Base-by-base conservation (phyloP, 1,140 invertebrate genomes). In the Bombus polaris region DNA sequence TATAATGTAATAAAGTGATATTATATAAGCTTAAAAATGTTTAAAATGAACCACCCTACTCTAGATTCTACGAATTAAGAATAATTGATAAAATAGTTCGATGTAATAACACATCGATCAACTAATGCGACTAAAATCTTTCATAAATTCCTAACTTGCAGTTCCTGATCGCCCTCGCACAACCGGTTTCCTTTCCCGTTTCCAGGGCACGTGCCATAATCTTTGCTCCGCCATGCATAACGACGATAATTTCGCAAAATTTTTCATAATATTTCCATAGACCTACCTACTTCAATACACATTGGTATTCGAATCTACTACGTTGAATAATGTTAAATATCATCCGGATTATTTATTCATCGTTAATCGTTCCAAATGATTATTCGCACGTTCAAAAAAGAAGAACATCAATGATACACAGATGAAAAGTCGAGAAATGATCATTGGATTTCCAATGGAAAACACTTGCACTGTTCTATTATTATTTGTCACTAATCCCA, bases 171-270 rank as follows among this genome's bases (percentile, higher is more conserved):
- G 66, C 62, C 66, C 71, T 77, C 76, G 35, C 57, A 70, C 77
- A 81, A 90, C 88, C 71, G 86, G 89, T 90, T 90, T 70, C 71
- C 68, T 72, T 74, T 84, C 62, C 28, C 66, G 68, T 83, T 89
- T 53, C 70, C 57, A 72, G 79, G 82, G 83, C 88, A 90, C 86
- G 89, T 90, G 86, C 87, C 83, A 80, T 74, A 82, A 90, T 90
- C 84, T 65, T 35, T 68, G 82, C 39, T 82, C 66, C 71, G 72
- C 62, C 86, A 66, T 83, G 89, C 89, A 62, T 90, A 66, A 86
- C 88, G 62, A 71, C 57, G 78, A 76, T 88, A 86, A 88, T 90
- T 87, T 88, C 71, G 82, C 75, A 68, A 88, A 68, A 88, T 75
- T 80, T 83, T 81, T 80, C 73, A 75, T 68, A 22, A 22, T 42